These are phyloP conservation scores for Pedetes capensis DNA, from an alignment of 2,113 vertebrate species.

Conservation along the genomic window DNA sequence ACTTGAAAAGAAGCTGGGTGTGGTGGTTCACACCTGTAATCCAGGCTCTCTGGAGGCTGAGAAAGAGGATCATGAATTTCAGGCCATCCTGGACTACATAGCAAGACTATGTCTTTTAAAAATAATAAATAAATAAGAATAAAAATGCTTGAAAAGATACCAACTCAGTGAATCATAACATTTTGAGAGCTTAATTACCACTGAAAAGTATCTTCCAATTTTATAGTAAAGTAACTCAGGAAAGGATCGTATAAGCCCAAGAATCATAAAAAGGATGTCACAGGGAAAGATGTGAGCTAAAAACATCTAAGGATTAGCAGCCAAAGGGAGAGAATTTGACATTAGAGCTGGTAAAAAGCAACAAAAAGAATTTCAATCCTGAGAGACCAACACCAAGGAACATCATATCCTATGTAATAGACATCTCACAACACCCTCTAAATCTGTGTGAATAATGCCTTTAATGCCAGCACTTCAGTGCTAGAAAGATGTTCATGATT, in stretches of 20 bases:
- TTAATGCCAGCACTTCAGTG: constrained; percentile 30
- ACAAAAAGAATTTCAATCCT: constrained; percentile 49
- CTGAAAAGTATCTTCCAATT: constrained; percentile 44
- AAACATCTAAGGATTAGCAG: constrained; percentile 54
- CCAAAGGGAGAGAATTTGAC: constrained; percentile 36
- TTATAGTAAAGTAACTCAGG: constrained; percentile 48
- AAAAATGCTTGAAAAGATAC: not conserved
- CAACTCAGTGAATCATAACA: not conserved
- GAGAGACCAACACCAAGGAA: constrained; percentile 28
- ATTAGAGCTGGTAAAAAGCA: constrained; percentile 60
- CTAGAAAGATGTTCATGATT: not conserved
- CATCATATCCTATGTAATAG: constrained; percentile 35
- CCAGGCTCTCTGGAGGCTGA: not conserved
- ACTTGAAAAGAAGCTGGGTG: not conserved
- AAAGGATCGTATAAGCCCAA: constrained; percentile 43
- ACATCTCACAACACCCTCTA: constrained; percentile 4
- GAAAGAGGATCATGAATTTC: not conserved
- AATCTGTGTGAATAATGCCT: constrained; percentile 16
- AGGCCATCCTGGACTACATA: not conserved
- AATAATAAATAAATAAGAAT: not conserved
- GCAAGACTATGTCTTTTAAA: not conserved
- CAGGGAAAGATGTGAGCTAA: constrained; percentile 32
- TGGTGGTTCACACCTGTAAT: not conserved
- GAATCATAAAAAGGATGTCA: constrained; percentile 61
- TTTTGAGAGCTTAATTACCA: constrained; percentile 46